Evolutionary conservation across 1,140 invertebrate species (phyloP), one percentile per base, ranked within the genome.

Genomic region (Papilio polyxenes): DNA sequence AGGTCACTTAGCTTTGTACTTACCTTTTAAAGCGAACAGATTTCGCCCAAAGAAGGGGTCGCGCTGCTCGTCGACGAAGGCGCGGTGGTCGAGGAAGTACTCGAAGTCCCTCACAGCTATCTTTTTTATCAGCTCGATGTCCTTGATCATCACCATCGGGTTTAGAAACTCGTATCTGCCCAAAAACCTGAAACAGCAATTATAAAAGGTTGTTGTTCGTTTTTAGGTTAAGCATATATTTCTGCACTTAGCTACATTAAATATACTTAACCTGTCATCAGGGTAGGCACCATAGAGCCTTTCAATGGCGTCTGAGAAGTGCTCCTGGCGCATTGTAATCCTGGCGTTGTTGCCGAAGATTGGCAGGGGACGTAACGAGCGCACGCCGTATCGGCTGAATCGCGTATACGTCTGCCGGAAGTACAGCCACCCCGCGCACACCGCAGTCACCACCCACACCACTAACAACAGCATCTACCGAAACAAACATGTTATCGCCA

Each of bases 31-130:
- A 3, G 94, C 88, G 78, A 95, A 95, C 3, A 96, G 81, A 87
- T 95, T 95, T 48, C 95, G 94, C 13, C 91, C 93, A 37, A 96
- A 91, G 1, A 96, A 81, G 0, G 95, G 95, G 82, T 96, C 96
- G 10, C 83, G 51, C 0, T 94, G 86, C 13, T 91, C 88, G 23
- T 90, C 88, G 2, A 95, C 82, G 49, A 95, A 90, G 0, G 83
- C 79, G 3, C 91, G 84, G 85, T 96, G 95, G 84, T 97, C 95
- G 0, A 95, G 88, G 82, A 97, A 97, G 85, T 95, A 81, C 3
- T 97, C 95, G 81, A 97, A 97, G 84, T 96, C 95, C 87, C 96
- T 96, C 0, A 97, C 90, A 0, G 92, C 88, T 0, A 97, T 91
- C 79, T 37, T 72, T 13, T 72, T 72, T 72, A 72, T 72, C 13